Evolutionary conservation across 2,888 invertebrate species (phyloP).

Genomic region (Clitarchus hookeri): DNA sequence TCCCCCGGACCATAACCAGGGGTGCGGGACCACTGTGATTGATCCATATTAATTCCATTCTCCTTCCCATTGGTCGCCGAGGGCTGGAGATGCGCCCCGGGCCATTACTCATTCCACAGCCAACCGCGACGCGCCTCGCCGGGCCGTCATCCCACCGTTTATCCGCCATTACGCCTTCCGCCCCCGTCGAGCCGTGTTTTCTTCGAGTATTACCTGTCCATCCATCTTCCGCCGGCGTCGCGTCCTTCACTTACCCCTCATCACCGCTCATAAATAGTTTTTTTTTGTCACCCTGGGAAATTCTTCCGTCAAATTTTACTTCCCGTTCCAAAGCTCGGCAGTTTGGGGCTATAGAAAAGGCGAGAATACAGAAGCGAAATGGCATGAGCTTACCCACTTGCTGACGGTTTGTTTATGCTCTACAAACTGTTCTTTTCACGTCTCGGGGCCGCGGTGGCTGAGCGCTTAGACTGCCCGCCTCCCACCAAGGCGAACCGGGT

Average conservation of each 20-base stretch:
- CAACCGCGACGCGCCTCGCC: neutral
- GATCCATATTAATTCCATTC: constrained; percentile 14
- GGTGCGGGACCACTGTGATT: constrained; percentile 7
- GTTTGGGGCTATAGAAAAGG: neutral
- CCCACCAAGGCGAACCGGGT: too few relatives aligned
- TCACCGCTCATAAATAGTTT: neutral
- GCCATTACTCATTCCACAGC: constrained; percentile 2
- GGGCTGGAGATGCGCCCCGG: neutral
- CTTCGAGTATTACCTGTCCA: constrained; percentile 9
- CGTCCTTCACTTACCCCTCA: neutral
- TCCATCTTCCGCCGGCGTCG: neutral
- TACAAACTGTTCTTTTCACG: too few relatives aligned
- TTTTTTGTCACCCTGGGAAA: neutral
- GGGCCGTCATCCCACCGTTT: neutral
- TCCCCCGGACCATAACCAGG: neutral
- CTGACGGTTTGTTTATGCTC: too few relatives aligned
- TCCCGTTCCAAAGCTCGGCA: neutral
- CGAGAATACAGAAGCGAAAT: neutral
- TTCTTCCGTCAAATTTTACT: neutral
- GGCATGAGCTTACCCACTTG: neutral
- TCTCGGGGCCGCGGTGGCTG: too few relatives aligned
- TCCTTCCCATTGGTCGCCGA: neutral
- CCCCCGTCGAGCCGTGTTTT: neutral
- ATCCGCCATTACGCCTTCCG: constrained; percentile 9
- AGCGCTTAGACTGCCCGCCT: too few relatives aligned